Conservation (phyloP, 2,888 invertebrate genomes). For the Neocrepidodera transversa region DNA sequence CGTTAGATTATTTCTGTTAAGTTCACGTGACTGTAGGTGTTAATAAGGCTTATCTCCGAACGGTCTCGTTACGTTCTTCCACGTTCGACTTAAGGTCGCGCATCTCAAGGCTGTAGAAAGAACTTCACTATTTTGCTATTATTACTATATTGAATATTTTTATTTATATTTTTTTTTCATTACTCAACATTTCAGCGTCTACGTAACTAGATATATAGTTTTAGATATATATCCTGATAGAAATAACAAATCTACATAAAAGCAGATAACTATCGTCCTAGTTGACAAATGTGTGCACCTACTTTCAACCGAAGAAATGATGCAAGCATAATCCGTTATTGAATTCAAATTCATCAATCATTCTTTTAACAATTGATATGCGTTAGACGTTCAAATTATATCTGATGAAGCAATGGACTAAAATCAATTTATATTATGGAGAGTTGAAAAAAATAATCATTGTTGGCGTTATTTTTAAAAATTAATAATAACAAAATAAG, state of each 20-base stretch:
- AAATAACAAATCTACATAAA: constrained; percentile 22
- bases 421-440: constrained; percentile 16
- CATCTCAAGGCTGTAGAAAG: constrained; percentile 29
- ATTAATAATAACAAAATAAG: too few relatives aligned
- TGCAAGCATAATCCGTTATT: constrained; percentile 27
- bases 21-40: constrained; percentile 56
- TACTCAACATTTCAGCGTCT: constrained; percentile 8
- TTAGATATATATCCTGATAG: constrained; percentile 16
- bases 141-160: neutral
- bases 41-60: constrained; percentile 53
- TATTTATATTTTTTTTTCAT: neutral
- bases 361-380: constrained; percentile 32
- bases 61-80: constrained; percentile 38
- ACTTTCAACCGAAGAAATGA: constrained; percentile 9
- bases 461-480: too few relatives aligned
- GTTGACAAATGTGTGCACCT: constrained; percentile 25
- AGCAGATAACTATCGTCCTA: constrained; percentile 24
- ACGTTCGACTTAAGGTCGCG: constrained; percentile 41
- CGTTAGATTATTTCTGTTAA: constrained; percentile 48
- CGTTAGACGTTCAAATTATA: constrained; percentile 12
- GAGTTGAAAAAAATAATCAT: too few relatives aligned
- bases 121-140: neutral
- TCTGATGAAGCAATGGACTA: constrained; percentile 28
- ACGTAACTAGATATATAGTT: constrained; percentile 14
- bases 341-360: constrained; percentile 34